Evolutionary conservation across 2,888 invertebrate genomes (phyloP).

Genomic region (Abrostola triplasia): DNA sequence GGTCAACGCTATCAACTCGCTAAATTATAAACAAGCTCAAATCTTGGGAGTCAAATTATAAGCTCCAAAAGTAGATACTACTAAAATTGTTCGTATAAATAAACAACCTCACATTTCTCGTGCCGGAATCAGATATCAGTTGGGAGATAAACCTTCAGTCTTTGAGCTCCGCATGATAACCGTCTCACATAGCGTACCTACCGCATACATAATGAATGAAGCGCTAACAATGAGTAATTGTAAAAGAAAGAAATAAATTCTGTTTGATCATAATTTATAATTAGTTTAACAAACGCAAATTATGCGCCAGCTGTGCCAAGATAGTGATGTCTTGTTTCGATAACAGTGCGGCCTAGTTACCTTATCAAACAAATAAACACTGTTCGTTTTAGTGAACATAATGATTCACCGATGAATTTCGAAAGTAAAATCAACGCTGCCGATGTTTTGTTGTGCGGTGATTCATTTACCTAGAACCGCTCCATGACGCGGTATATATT

Average conservation of each 20-base stretch:
- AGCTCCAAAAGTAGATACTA: background rate
- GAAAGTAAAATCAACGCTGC: conserved; percentile 46
- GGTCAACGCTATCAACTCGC: conserved; percentile 29
- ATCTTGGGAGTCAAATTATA: background rate
- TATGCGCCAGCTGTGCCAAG: conserved; percentile 55
- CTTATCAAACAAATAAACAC: conserved; percentile 46
- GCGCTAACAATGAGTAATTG: conserved; percentile 39
- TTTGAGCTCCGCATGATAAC: conserved; percentile 18
- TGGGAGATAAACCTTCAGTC: conserved; percentile 24
- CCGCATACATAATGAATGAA: conserved; percentile 36
- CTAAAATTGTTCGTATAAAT: conserved; percentile 5
- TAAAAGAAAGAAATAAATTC: conserved; percentile 32
- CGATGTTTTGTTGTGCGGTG: conserved; percentile 21
- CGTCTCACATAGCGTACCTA: conserved; percentile 28
- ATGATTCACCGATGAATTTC: conserved; percentile 40
- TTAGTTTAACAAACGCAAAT: conserved; percentile 46
- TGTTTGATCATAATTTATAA: conserved; percentile 39
- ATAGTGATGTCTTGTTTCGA: conserved; percentile 59
- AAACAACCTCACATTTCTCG: conserved; percentile 14
- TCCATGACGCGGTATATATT: conserved; percentile 26
- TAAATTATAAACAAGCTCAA: conserved; percentile 14
- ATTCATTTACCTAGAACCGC: conserved; percentile 46
- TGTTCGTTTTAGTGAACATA: conserved; percentile 42
- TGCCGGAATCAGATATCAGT: conserved; percentile 25
- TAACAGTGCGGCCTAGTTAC: conserved; percentile 60